These are phyloP conservation scores for Sebastes itinus DNA, from an alignment of 2,797 vertebrate species.

Conservation along the genomic window DNA sequence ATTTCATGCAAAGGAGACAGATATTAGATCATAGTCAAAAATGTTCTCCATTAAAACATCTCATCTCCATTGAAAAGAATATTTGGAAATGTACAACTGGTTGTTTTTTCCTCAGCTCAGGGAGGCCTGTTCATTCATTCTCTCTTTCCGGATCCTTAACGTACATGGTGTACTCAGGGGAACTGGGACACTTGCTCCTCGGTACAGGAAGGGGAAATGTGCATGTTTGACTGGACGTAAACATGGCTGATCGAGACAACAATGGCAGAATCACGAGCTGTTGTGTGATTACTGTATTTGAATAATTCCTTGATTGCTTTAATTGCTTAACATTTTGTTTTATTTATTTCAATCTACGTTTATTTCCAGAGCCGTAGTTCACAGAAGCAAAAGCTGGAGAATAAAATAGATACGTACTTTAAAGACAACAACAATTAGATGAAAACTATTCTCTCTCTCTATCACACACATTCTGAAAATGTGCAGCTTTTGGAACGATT, in stretches of 20 bases:
- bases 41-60: background rate
- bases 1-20: background rate
- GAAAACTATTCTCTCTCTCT: background rate
- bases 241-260: constrained; percentile 14
- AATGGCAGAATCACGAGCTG: background rate
- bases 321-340: background rate
- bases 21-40: background rate
- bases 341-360: background rate
- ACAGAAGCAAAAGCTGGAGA: background rate
- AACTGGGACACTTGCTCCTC: constrained; percentile 14
- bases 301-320: constrained; percentile 11
- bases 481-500: background rate
- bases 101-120: constrained; percentile 13
- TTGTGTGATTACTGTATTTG: background rate
- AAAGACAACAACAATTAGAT: background rate
- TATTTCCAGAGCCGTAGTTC: background rate
- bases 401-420: background rate
- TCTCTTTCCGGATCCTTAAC: constrained; percentile 21
- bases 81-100: background rate
- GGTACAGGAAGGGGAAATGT: constrained; percentile 50
- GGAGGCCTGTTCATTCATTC: background rate
- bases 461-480: background rate
- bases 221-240: constrained; percentile 7
- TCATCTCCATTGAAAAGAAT: background rate
- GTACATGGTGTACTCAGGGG: constrained; percentile 21